Evolutionary conservation across 1,140 invertebrate genomes (phyloP).

Genomic region (Asobara japonica): DNA sequence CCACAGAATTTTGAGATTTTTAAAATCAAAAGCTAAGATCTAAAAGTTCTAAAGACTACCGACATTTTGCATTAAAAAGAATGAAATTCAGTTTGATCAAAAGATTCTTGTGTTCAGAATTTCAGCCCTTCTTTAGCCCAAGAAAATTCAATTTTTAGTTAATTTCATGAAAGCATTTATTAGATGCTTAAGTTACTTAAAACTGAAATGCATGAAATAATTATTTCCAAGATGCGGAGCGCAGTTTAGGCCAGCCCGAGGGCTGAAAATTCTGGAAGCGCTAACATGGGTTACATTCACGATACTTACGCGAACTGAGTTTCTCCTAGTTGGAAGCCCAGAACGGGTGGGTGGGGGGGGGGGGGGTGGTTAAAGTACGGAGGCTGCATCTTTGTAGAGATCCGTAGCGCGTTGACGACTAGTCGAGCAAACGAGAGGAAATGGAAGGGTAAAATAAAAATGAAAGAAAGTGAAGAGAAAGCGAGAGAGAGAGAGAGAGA

Average conservation of each 20-base stretch:
- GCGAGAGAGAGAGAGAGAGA: slow-evolving; percentile 4
- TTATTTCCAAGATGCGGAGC: too few species aligned
- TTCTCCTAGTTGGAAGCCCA: background rate
- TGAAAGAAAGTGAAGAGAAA: slow-evolving; percentile 2
- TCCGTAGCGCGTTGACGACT: background rate
- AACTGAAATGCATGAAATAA: too few species aligned
- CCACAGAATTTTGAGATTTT: too few species aligned
- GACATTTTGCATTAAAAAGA: too few species aligned
- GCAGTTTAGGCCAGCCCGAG: background rate
- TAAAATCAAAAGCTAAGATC: too few species aligned
- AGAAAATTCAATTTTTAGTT: too few species aligned
- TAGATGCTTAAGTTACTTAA: too few species aligned
- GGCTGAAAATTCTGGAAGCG: slow-evolving; percentile 4
- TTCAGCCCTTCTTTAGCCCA: too few species aligned
- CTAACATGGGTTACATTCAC: slow-evolving; percentile 7
- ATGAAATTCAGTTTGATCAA: too few species aligned
- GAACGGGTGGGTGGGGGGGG: background rate
- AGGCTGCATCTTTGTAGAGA: background rate
- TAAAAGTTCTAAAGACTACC: too few species aligned
- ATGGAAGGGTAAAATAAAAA: background rate
- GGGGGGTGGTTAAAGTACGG: background rate
- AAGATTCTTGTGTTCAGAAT: too few species aligned
- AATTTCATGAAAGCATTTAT: too few species aligned
- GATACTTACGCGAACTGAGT: background rate
- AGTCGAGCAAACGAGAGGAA: slow-evolving; percentile 23